These are phyloP conservation scores for Caenorhabditis sp. DNA, from an alignment of 2,888 invertebrate species.

Conservation along the genomic window DNA sequence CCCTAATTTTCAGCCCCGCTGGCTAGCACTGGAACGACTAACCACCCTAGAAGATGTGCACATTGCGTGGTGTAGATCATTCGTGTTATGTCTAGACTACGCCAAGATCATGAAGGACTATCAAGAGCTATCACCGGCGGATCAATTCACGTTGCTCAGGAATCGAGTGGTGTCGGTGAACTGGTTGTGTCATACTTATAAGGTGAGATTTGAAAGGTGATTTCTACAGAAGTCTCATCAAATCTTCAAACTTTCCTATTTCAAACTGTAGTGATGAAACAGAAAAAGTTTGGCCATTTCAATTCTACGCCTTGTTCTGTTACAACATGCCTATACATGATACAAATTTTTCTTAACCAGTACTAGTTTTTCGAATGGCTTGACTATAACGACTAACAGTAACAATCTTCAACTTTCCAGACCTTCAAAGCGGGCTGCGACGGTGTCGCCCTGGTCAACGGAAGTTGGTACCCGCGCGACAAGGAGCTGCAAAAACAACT, in stretches of 20 bases:
- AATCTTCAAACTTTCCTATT: not conserved
- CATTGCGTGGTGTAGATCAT: slow-evolving; percentile 78
- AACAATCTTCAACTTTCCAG: slow-evolving; percentile 43
- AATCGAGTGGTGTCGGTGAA: slow-evolving; percentile 78
- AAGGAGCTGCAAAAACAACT: slow-evolving; percentile 74
- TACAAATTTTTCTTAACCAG: too few species aligned
- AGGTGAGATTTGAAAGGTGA: too few species aligned
- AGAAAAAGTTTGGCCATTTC: too few species aligned
- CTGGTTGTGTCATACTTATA: slow-evolving; percentile 79
- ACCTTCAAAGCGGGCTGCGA: slow-evolving; percentile 75
- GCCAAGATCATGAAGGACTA: slow-evolving; percentile 74
- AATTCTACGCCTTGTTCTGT: too few species aligned
- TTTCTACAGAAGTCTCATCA: not conserved
- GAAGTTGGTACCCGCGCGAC: slow-evolving; percentile 76
- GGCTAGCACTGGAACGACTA: slow-evolving; percentile 74
- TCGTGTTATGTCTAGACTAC: slow-evolving; percentile 77
- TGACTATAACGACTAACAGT: too few species aligned
- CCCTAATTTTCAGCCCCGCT: slow-evolving; percentile 71
- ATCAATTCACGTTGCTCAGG: slow-evolving; percentile 74
- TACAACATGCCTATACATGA: too few species aligned
- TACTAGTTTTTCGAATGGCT: too few species aligned
- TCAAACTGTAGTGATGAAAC: too few species aligned
- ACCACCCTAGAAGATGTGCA: slow-evolving; percentile 78
- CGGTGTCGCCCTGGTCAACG: slow-evolving; percentile 78
- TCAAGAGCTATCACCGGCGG: slow-evolving; percentile 70